These are phyloP conservation scores for Acanthisitta chloris DNA, from an alignment of 2,113 vertebrate genomes.

Conservation along the genomic window DNA sequence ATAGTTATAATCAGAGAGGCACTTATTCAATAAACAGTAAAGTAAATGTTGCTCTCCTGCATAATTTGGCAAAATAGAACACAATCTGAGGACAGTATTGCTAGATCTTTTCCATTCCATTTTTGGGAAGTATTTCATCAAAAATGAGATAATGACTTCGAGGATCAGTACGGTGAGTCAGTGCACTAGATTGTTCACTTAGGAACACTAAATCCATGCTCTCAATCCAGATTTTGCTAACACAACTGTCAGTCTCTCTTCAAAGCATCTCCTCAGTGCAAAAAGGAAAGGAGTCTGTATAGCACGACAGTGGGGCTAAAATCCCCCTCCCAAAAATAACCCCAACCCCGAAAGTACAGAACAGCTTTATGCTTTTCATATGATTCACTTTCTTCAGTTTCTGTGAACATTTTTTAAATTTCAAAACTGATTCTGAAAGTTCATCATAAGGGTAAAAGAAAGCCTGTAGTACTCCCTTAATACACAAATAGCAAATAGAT, in stretches of 20 bases:
- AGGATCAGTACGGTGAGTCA: neutral
- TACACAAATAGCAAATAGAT: neutral
- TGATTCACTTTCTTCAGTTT: neutral
- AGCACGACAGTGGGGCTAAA: neutral
- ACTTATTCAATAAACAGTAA: neutral
- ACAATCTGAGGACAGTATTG: neutral
- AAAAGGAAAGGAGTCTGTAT: neutral
- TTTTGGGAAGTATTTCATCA: neutral
- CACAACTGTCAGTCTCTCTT: neutral
- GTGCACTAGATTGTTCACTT: neutral
- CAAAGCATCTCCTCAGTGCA: neutral
- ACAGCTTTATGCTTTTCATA: neutral
- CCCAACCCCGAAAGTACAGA: neutral
- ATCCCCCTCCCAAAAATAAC: fast-evolving
- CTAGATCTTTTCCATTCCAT: neutral
- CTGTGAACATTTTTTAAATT: neutral
- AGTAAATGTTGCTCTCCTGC: neutral
- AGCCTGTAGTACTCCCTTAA: neutral
- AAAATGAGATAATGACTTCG: neutral
- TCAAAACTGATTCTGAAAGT: neutral
- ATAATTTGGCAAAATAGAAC: neutral
- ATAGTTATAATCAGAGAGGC: neutral
- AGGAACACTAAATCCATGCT: neutral
- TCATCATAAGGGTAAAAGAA: neutral
- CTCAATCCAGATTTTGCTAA: neutral